These are phyloP conservation scores for Actinostola sp. DNA, from an alignment of 92 coral and sea anemone genomes.

Conservation along the genomic window DNA sequence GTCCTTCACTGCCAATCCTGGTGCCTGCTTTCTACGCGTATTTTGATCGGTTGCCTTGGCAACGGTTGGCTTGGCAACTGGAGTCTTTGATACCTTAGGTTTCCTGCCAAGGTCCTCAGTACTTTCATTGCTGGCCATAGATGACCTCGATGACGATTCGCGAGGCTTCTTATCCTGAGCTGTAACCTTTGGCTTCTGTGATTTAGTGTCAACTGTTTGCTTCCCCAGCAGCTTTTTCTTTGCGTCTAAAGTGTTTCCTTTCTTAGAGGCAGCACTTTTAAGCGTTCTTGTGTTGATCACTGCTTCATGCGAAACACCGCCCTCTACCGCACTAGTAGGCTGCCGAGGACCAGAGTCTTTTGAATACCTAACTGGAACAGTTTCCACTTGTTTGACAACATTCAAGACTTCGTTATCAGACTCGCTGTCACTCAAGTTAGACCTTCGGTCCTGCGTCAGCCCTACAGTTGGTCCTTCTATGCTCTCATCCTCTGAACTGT, in stretches of 20 bases:
- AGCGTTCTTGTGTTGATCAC: constrained; percentile 5
- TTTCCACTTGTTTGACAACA: constrained; percentile 16
- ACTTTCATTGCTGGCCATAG: constrained; percentile 1
- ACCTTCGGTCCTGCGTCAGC: constrained; percentile 1
- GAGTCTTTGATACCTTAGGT: constrained; percentile 2
- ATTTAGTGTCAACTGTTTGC: constrained; percentile 13
- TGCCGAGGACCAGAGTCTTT: neutral
- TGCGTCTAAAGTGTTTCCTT: neutral
- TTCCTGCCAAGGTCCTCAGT: constrained; percentile 17
- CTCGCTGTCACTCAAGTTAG: constrained; percentile 12
- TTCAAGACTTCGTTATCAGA: constrained; percentile 12
- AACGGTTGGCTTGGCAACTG: neutral
- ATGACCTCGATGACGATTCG: neutral
- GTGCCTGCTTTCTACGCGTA: constrained; percentile 2
- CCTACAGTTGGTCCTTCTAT: neutral
- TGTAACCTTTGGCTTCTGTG: neutral
- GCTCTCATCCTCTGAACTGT: constrained; percentile 23
- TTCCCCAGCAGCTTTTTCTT: constrained; percentile 10
- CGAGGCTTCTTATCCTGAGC: neutral
- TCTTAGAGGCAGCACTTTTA: neutral
- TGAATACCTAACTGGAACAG: constrained; percentile 11
- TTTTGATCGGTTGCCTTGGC: constrained; percentile 5
- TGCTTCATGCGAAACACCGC: neutral
- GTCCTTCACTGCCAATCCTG: constrained; percentile 21
- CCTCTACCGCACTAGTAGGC: too few species aligned